Evolutionary conservation across 2,797 vertebrate genomes (phyloP), one percentile per base, ranked within the genome.

Genomic region (Coregonus sp.): DNA sequence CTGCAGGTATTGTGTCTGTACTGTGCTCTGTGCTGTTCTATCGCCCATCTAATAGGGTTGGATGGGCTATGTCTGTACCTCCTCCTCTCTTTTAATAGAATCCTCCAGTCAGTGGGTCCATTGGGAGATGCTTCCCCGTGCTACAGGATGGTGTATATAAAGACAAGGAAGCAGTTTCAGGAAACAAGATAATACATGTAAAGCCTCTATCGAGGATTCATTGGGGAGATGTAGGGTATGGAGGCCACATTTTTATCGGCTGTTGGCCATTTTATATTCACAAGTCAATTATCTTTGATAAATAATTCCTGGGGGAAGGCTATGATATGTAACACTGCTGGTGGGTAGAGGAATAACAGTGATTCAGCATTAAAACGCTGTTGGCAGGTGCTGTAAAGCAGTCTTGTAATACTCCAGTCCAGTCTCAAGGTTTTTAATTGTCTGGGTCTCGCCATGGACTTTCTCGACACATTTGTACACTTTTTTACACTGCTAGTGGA

Each of bases 281-380:
- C 63, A 70, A 86, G 86, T 89, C 87, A 80, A 85, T 91, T 54
- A 52, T 77, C 81, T 75, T 66, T 3, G 54, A 84, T 90, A 68
- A 88, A 90, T 90, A 83, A 89, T 90, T 88, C 81, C 91, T 68
- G 33, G 59, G 29, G 37, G 5, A 15, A 47, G 77, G 78, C 73
- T 74, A 78, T 77, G 29, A 77, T 72, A 81, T 61, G 59, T 70
- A 78, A 75, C 75, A n/a, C 37, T 7, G 4, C 12, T 75, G 67
- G 31, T 83, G 73, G 78, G 73, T 74, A 75, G 71, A 78, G 70
- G 69, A 82, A 82, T 80, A 76, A 77, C 72, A 86, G 73, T 79
- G 74, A 87, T 84, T 87, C 81, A 84, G 80, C 85, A 77, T 52
- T 54, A 75, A 75, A 66, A 14, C n/a, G 7, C 56, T 9, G 56